Evolutionary conservation across 2,113 vertebrate genomes (phyloP).

Genomic region (Pseudonaja textilis): DNA sequence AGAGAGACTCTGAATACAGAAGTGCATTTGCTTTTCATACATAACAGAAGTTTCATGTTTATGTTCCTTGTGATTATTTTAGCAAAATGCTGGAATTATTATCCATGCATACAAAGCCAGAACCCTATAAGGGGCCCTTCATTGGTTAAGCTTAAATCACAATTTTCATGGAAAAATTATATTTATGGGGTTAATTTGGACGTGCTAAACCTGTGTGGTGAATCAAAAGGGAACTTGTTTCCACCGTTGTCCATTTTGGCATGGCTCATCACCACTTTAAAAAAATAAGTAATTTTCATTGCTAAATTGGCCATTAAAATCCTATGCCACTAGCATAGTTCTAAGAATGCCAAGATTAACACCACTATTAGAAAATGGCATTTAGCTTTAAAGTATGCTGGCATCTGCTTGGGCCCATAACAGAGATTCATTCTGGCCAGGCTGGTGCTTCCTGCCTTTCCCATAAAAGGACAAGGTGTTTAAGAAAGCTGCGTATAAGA

Average conservation of each 20-base stretch:
- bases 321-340: slow-evolving; percentile 28
- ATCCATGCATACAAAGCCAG: not conserved
- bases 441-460: slow-evolving; percentile 22
- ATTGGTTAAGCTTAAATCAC: not conserved
- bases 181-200: slow-evolving; percentile 15
- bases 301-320: slow-evolving; percentile 40
- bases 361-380: slow-evolving; percentile 50
- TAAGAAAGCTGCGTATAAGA: not conserved
- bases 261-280: slow-evolving; percentile 43
- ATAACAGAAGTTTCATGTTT: not conserved
- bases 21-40: not conserved
- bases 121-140: not conserved
- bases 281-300: slow-evolving; percentile 41
- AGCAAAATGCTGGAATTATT: not conserved
- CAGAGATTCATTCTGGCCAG: slow-evolving; percentile 28
- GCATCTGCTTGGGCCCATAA: slow-evolving; percentile 36
- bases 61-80: not conserved
- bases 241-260: slow-evolving; percentile 45
- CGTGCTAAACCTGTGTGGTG: slow-evolving; percentile 22
- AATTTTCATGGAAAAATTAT: not conserved
- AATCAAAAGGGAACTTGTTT: slow-evolving; percentile 42
- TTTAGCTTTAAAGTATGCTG: slow-evolving; percentile 31
- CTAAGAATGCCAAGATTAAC: slow-evolving; percentile 59
- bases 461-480: slow-evolving; percentile 35
- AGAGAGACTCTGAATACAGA: not conserved